Base-by-base conservation (phyloP, 2,113 vertebrate species). In the Tupaia tana region DNA sequence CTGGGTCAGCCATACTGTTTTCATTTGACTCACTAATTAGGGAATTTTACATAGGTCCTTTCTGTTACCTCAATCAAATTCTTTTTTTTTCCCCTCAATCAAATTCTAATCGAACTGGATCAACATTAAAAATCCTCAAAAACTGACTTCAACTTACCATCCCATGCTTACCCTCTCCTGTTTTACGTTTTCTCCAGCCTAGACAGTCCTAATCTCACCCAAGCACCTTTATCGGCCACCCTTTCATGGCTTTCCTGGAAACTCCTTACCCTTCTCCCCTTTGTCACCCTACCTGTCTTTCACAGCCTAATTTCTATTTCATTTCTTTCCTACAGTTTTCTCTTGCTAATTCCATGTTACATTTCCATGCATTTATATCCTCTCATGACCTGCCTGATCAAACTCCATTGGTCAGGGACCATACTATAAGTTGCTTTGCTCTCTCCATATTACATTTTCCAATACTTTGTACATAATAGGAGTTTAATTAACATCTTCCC, bases 401-500 rank as follows among this genome's bases (percentile, higher is more conserved):
- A 89, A n/a, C 18, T 9, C 29, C 16, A 58, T 1, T 12, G 54
- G 12, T 3, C 16, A 82, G 70, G 67, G 2, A 56, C 0, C 56
- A 15, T 22, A 58, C 15, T 79, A 10, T 29, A 56, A 92, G 22
- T 19, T 73, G 19, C n/a, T 86, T 70, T 88, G 25, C 27, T 18
- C 24, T 78, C 20, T 9, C 16, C 27, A 71, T 9, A 85, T 7
- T 31, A 34, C 4, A 16, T 89, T 83, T 83, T 9, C n/a, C 52
- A 74, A 86, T 77, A 31, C 34, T 93, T 94, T 75, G 54, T 43
- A 83, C 25, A 64, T 79, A 88, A 24, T 59, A 90, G 16, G 22
- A 73, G 64, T 79, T 93, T 74, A 81, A 59, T 70, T 64, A 94
- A 82, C 78, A n/a, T 67, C 84, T 93, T 43, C 56, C 70, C 54